A percentile compares a stretch with the other conserved stretches of the same genome.
Conservation (phyloP, 2,113 vertebrate genomes). For the Dromas ardeola region DNA sequence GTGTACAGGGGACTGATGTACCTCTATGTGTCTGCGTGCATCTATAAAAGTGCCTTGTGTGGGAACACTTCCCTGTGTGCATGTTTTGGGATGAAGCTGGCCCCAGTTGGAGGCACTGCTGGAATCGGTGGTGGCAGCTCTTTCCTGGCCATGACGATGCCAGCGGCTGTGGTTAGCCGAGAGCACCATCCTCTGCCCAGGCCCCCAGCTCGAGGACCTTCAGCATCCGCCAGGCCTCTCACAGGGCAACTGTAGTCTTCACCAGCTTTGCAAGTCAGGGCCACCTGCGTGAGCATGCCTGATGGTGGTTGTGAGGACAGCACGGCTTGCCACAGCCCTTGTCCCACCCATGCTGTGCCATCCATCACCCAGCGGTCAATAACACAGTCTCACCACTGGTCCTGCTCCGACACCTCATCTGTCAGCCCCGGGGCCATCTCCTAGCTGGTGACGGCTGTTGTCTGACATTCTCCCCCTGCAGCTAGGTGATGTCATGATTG, state of each 20-base stretch:
- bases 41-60: neutral
- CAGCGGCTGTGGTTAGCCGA: neutral
- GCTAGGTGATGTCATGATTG: neutral
- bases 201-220: neutral
- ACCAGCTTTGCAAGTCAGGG: neutral
- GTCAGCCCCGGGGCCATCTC: neutral
- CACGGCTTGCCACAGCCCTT: neutral
- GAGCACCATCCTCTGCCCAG: rapidly evolving
- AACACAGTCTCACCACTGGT: neutral
- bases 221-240: neutral
- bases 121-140: rapidly evolving
- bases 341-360: neutral
- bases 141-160: neutral
- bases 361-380: neutral
- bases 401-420: neutral
- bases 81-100: neutral
- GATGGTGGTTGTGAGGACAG: neutral
- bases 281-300: rapidly evolving
- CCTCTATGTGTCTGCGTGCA: neutral
- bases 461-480: neutral
- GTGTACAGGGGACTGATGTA: neutral
- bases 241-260: neutral
- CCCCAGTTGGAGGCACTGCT: neutral
- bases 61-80: neutral
- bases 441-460: neutral